Conservation (phyloP, 2,888 invertebrate species). For the Helicoverpa assulta region DNA sequence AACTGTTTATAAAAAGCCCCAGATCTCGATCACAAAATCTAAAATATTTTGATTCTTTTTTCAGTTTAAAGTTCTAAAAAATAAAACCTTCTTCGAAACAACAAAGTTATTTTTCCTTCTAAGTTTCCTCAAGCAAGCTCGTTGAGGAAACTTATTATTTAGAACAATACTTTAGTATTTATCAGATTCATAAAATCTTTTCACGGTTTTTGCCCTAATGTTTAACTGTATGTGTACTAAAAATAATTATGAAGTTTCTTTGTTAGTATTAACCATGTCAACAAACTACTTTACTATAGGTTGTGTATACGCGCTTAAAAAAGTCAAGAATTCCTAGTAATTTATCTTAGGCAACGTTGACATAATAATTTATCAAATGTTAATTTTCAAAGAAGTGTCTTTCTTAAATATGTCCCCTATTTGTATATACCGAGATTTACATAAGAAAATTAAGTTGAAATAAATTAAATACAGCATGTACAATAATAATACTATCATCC, state of each 20-base stretch:
- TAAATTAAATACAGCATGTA: too few species aligned
- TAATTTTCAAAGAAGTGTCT: conserved; percentile 2
- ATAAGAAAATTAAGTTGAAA: too few species aligned
- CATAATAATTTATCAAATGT: conserved; percentile 13
- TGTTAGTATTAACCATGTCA: not conserved
- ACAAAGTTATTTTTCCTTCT: conserved; percentile 1
- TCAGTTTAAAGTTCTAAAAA: not conserved
- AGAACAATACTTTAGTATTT: not conserved
- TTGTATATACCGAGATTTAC: not conserved
- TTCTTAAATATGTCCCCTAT: not conserved
- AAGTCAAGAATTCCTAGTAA: not conserved
- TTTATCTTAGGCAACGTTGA: not conserved
- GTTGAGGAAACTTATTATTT: conserved; percentile 35
- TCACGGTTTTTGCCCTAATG: not conserved
- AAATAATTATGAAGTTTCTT: not conserved
- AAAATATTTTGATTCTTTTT: not conserved
- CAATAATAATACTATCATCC: too few species aligned
- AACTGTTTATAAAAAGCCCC: too few species aligned
- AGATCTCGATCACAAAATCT: too few species aligned
- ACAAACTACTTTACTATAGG: not conserved
- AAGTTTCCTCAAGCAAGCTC: conserved; percentile 10
- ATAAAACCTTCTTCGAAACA: not conserved
- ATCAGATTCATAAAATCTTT: not conserved
- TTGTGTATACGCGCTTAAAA: not conserved
- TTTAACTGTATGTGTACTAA: not conserved